These are phyloP conservation scores for Drosophila bipectinata DNA, from an alignment of 1,140 invertebrate species.

Conservation along the genomic window DNA sequence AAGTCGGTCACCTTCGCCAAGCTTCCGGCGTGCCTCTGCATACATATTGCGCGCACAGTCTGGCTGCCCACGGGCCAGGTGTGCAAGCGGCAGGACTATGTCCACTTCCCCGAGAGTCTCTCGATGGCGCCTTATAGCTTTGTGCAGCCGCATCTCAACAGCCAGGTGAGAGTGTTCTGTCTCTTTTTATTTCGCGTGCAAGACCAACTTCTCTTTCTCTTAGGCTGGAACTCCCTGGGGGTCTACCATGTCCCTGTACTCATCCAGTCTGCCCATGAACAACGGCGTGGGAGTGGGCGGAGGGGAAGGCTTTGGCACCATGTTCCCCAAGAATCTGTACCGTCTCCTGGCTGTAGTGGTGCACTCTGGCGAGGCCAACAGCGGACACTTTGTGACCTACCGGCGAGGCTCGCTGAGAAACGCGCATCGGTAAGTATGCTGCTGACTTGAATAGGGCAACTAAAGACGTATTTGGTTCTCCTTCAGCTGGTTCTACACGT, in stretches of 20 bases:
- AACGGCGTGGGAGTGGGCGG: slow-evolving; percentile 47
- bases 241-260: slow-evolving; percentile 79
- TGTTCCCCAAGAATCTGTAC: slow-evolving; percentile 86
- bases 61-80: slow-evolving; percentile 90
- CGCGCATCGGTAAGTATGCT: slow-evolving; percentile 84
- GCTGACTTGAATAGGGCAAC: background rate
- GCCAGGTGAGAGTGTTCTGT: slow-evolving; percentile 77
- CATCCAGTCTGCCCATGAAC: slow-evolving; percentile 79
- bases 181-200: slow-evolving; percentile 8
- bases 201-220: background rate
- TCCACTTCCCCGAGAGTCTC: slow-evolving; percentile 93
- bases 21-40: slow-evolving; percentile 84
- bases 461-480: background rate
- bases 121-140: slow-evolving; percentile 91
- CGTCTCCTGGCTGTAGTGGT: slow-evolving; percentile 93
- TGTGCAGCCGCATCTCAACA: slow-evolving; percentile 85
- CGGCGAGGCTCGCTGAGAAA: slow-evolving; percentile 88
- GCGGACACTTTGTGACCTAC: slow-evolving; percentile 97
- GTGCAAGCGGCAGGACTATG: slow-evolving; percentile 93
- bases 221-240: slow-evolving; percentile 83
- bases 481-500: slow-evolving; percentile 88
- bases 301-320: slow-evolving; percentile 73
- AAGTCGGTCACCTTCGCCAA: slow-evolving; percentile 95
- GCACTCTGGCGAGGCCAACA: slow-evolving; percentile 92
- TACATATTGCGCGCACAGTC: slow-evolving; percentile 94